Evolutionary conservation across 2,797 vertebrate genomes (phyloP).

Genomic region (Ptychadena robeensis): DNA sequence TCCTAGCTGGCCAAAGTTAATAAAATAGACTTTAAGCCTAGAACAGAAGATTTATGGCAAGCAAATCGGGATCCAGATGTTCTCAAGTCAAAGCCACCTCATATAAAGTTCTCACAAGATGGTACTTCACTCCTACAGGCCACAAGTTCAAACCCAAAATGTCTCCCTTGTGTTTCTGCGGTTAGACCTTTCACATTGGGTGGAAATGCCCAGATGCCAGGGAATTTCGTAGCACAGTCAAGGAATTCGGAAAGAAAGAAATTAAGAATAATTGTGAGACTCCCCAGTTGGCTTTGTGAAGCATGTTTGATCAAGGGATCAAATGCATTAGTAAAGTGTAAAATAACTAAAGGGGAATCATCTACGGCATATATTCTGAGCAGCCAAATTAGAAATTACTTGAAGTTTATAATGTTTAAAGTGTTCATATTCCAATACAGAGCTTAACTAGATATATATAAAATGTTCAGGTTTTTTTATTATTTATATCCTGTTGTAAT

Average conservation of each 20-base stretch:
- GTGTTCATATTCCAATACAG: no score
- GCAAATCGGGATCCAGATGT: background rate
- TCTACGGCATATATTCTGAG: background rate
- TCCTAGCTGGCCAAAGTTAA: background rate
- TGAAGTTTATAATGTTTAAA: no score
- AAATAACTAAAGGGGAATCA: background rate
- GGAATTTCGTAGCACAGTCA: background rate
- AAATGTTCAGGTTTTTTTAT: no score
- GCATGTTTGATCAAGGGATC: background rate
- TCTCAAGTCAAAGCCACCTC: background rate
- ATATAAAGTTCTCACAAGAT: background rate
- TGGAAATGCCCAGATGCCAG: background rate
- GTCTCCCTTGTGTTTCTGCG: background rate
- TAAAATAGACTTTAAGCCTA: background rate
- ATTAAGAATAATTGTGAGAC: background rate
- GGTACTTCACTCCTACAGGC: background rate
- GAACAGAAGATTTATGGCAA: background rate
- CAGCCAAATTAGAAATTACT: background rate
- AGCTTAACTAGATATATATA: no score
- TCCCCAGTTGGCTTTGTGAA: background rate
- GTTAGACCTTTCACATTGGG: background rate
- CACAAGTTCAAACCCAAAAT: background rate
- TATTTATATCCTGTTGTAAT: no score
- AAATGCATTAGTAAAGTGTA: background rate
- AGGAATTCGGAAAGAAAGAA: background rate